phyloP scores from a whole-genome alignment of 1,140 invertebrate species.

The Eueides isabella region DNA sequence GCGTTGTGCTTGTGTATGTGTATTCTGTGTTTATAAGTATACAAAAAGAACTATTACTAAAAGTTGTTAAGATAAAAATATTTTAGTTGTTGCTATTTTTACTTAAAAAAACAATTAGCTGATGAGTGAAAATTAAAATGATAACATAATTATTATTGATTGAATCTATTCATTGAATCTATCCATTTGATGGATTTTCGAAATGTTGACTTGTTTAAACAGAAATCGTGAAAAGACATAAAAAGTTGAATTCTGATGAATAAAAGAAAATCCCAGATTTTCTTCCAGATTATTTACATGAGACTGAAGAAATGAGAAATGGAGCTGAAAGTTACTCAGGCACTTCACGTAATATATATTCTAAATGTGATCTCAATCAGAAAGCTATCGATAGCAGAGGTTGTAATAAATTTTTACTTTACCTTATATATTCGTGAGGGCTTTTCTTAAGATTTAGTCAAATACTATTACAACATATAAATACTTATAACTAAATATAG shows the following conservation, averaged over 20 bases:
- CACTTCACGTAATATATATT: constrained; percentile 35
- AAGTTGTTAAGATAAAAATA: no score
- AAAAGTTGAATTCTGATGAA: constrained; percentile 19
- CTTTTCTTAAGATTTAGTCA: constrained; percentile 2
- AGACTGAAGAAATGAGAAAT: constrained; percentile 47
- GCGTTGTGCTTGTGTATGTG: no score
- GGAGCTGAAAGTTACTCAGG: constrained; percentile 25
- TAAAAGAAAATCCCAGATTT: constrained; percentile 31
- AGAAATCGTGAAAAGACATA: neutral
- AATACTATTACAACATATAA: neutral
- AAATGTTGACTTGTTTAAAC: neutral
- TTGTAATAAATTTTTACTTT: constrained; percentile 33
- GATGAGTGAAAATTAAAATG: no score
- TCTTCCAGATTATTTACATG: constrained; percentile 38
- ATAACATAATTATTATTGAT: no score
- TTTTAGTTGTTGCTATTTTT: no score
- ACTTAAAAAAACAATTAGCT: no score
- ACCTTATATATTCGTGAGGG: constrained; percentile 17
- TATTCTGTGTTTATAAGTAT: no score
- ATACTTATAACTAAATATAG: no score
- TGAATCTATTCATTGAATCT: no score
- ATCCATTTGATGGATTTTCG: neutral
- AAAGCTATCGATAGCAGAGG: constrained; percentile 31
- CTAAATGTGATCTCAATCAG: constrained; percentile 35
- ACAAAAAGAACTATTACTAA: no score